Base-by-base conservation (phyloP, 2,888 invertebrate species). In the Poecilobothrus nobilitatus region DNA sequence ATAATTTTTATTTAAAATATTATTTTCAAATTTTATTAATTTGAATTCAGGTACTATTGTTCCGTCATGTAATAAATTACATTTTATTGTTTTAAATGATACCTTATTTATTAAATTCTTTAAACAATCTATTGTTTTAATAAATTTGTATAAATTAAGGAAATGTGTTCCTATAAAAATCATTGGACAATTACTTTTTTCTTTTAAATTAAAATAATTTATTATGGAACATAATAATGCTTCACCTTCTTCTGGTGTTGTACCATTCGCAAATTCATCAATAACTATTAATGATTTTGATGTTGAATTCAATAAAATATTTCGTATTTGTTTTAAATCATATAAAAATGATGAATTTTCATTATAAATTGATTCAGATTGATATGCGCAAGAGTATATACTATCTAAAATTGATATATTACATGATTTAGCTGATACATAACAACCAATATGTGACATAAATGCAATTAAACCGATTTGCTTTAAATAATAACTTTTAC, bases 241-340 rank as follows among this genome's bases (percentile, higher is more conserved):
- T 62, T 90, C 80, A 0, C 94, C 95, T 80, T 94, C 94, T 3
- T 85, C 82, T 78, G 89, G 86, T 1, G 86, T 82, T 1, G 95
- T 95, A 70, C 94, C 93, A 79, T 90, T 89, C 5, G 95, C 95
- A 83, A 95, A 94, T 83, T 95, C 95, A 81, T 97, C 96, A 61
- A 95, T 84, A 41, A 96, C 83, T 0, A 96, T 84, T 4, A 97
- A 81, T 0, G 94, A 92, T 71, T 84, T 78, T 15, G 66, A 67
- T 0, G 89, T 87, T 73, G 87, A 86, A 73, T 86, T 84, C 2
- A 93, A 79, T 4, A 91, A 90, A 21, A 87, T 70, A 67, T 70
- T 71, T 10, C 71, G 68, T 70, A 94, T 92, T 86, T 95, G 94
- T 76, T 89, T 86, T 67, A 95, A 81, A 77, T 95, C 95, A 63